Evolutionary conservation across 2,797 vertebrate species (phyloP), one percentile per base, ranked within the genome.

Genomic region (Danio albolineatus): DNA sequence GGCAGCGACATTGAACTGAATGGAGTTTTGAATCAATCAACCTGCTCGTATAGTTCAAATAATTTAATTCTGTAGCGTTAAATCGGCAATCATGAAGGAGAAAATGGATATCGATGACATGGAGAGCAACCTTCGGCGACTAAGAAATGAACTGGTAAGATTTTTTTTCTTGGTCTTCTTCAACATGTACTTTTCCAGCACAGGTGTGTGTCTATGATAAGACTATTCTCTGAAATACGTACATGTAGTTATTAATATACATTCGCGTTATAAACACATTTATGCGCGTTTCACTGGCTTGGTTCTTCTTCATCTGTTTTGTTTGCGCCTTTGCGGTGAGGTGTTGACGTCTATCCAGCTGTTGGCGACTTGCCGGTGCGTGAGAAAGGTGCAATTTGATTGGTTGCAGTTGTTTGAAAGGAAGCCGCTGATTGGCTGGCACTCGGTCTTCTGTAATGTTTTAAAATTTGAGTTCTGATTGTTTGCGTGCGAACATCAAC

Each of bases 111-210:
- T 70, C 60, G 73, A 46, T 65, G 73, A 81, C 2, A 87, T 85
- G 84, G 83, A 89, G 70, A 81, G 65, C 36, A 79, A 84, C 36
- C 69, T 85, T 14, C 81, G 61, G 51, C 73, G 70, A 60, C 66
- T 89, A 38, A 89, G 86, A 66, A 82, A 85, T 17, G 83, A 88
- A 54, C 61, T 88, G 87, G 88, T 88, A 51, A 66, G 86, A 49
- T 5, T 51, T 4, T 17, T 5, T 51, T 4, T 17, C 13, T 39
- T 6, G 19, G 1, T 1, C 28, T 10, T 8, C 39, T 10, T 48
- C 4, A 3, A 60, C 5, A 0, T 62, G 65, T 49, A 19, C 7
- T 46, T 66, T 53, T 13, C 56, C 38, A 36, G 7, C 7, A 28
- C 46, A 4, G 5, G 10, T 38, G n/a, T 43, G 10, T 39, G 43